A percentile compares a stretch with the other conserved stretches of the same genome.
Conservation (phyloP, 2,797 vertebrate genomes). For the Scolopax bukidnonensis region DNA sequence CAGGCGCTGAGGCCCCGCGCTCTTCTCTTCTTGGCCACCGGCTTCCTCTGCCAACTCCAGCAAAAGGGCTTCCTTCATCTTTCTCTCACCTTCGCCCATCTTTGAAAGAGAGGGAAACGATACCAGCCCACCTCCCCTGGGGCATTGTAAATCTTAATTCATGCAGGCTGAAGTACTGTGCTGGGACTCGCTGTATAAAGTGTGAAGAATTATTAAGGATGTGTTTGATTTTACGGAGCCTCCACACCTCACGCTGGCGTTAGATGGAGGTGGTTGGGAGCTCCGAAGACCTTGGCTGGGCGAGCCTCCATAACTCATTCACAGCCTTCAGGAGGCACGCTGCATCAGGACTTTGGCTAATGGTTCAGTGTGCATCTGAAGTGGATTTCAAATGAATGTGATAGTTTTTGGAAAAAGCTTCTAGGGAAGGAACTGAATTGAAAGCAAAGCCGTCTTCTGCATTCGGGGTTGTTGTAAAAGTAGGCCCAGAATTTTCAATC, state of each 20-base stretch:
- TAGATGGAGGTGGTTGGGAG: neutral
- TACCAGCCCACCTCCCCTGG: neutral
- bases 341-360: neutral
- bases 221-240: neutral
- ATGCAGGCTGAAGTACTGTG: neutral
- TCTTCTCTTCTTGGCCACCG: neutral
- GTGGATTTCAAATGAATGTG: constrained; percentile 28
- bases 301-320: neutral
- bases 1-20: neutral
- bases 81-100: neutral
- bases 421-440: neutral
- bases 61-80: neutral
- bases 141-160: constrained; percentile 1
- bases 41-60: constrained; percentile 1
- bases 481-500: neutral
- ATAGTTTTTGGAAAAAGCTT: constrained; percentile 2
- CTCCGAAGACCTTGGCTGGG: neutral
- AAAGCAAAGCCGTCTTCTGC: neutral
- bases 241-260: fast-evolving
- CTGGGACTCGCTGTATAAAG: neutral
- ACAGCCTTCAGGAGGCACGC: neutral
- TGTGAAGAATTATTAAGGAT: neutral
- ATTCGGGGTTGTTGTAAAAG: neutral
- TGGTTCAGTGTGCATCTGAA: neutral
- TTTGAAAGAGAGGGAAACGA: neutral